These are phyloP conservation scores for Pseudochirops corinnae DNA, from an alignment of 2,797 vertebrate genomes.

Conservation along the genomic window DNA sequence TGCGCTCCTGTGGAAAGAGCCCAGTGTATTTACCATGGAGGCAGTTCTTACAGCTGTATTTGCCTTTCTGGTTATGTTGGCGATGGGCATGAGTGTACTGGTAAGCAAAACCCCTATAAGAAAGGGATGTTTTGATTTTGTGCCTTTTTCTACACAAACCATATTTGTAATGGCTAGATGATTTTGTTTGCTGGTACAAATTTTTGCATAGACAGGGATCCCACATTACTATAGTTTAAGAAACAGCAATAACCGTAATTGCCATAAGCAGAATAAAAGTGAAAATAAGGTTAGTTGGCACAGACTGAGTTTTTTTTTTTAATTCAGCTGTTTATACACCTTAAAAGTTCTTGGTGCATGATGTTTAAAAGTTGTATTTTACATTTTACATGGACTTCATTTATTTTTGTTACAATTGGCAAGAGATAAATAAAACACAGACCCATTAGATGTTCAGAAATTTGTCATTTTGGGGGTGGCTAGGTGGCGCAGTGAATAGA, in stretches of 20 bases:
- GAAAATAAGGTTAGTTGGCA: background rate
- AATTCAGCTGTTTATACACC: background rate
- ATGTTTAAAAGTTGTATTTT: background rate
- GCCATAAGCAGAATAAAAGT: background rate
- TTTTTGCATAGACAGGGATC: fast-evolving
- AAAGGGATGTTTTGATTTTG: background rate
- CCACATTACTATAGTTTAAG: background rate
- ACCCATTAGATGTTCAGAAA: background rate
- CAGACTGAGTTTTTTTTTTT: background rate
- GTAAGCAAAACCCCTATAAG: constrained; percentile 68
- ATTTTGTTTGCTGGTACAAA: background rate
- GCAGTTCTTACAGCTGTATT: constrained; percentile 74
- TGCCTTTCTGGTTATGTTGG: constrained; percentile 84
- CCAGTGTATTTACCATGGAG: constrained; percentile 75
- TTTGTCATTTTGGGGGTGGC: background rate
- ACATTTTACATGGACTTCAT: background rate
- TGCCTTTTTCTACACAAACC: background rate
- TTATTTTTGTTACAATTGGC: background rate
- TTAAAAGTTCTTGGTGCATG: background rate
- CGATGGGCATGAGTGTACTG: constrained; percentile 76
- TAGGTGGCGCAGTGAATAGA: too few species aligned
- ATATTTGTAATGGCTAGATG: background rate
- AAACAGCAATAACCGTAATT: background rate
- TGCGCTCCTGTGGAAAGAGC: constrained; percentile 78
- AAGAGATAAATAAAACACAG: background rate